These are phyloP conservation scores for Empidonax traillii DNA, from an alignment of 2,113 vertebrate genomes.

Conservation along the genomic window DNA sequence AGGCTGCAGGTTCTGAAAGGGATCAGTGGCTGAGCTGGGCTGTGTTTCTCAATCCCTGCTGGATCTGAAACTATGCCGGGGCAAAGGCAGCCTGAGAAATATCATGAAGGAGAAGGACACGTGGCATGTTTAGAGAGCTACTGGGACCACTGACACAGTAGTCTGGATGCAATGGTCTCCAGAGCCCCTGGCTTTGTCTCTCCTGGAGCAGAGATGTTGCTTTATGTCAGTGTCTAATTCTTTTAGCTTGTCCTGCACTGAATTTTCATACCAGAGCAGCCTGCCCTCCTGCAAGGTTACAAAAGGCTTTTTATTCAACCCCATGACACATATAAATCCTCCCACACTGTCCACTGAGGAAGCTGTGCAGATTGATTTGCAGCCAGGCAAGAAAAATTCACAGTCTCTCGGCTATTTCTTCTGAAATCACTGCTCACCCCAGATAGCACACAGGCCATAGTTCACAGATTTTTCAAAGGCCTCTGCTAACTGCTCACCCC, in stretches of 20 bases:
- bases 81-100: not conserved
- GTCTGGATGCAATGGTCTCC: not conserved
- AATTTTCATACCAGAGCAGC: not conserved
- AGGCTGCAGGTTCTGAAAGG: not conserved
- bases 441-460: not conserved
- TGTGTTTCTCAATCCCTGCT: not conserved
- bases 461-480: not conserved
- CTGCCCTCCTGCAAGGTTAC: not conserved
- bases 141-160: not conserved
- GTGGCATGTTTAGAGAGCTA: not conserved
- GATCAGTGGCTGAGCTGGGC: not conserved
- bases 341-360: not conserved
- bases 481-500: not conserved
- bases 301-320: slow-evolving; percentile 11
- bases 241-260: not conserved
- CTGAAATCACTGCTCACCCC: not conserved
- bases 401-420: not conserved
- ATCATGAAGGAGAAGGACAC: not conserved
- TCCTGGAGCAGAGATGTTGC: not conserved
- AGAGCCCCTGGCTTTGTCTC: not conserved
- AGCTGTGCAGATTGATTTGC: not conserved
- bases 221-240: not conserved
- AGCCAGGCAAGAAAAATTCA: not conserved
- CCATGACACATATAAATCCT: not conserved
- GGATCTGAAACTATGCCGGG: not conserved